Percentiles rank a stretch among this genome's conserved stretches.
These are phyloP conservation scores for Noctua fimbriata DNA, from an alignment of 2,888 invertebrate genomes.

Conservation along the genomic window DNA sequence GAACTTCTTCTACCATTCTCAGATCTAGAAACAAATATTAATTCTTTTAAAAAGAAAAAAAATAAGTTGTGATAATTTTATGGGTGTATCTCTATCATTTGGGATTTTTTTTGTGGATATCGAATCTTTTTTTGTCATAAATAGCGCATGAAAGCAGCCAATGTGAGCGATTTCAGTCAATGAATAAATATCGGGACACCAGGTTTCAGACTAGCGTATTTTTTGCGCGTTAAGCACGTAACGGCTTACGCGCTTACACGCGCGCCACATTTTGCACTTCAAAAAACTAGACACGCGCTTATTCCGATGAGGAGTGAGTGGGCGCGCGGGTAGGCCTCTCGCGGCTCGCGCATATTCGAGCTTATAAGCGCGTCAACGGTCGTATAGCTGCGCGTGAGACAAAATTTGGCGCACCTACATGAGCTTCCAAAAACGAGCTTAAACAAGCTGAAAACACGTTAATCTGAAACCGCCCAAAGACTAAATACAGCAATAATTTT, in stretches of 20 bases:
- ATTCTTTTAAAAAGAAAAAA: not conserved
- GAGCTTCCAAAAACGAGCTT: not conserved
- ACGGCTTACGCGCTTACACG: not conserved
- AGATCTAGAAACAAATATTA: conserved; percentile 91
- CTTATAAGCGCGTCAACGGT: not conserved
- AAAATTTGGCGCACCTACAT: not conserved
- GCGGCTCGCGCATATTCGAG: not conserved
- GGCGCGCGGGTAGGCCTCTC: not conserved
- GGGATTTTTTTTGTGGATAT: not conserved
- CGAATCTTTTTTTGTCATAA: not conserved
- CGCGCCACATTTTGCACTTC: not conserved
- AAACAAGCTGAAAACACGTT: not conserved
- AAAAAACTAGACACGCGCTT: not conserved
- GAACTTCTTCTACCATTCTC: conserved; percentile 92
- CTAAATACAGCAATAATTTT: not conserved
- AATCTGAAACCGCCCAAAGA: not conserved
- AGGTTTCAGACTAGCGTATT: not conserved
- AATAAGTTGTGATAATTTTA: not conserved
- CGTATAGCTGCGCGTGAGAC: not conserved
- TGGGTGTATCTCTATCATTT: not conserved
- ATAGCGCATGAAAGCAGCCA: not conserved
- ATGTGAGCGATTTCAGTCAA: not conserved
- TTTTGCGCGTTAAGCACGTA: not conserved
- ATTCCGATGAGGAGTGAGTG: not conserved
- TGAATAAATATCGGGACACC: not conserved